Percentiles rank a stretch among this genome's conserved stretches.
These are phyloP conservation scores for Dasypus novemcinctus DNA, from an alignment of 2,113 vertebrate species.

Conservation along the genomic window DNA sequence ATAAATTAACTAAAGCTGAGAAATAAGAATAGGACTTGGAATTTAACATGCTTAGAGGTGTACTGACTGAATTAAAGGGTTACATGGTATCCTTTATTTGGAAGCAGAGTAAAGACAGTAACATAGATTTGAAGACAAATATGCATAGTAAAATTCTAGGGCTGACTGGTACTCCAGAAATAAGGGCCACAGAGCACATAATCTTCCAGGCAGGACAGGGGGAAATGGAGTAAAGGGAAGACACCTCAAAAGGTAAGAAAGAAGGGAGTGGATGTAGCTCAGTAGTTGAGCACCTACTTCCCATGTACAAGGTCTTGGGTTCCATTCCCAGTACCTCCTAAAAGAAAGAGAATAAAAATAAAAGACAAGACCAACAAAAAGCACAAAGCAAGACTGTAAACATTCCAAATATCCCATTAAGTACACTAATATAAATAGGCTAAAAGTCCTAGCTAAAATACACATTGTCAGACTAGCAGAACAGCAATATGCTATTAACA, in stretches of 20 bases:
- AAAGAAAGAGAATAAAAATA: background rate
- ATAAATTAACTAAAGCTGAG: background rate
- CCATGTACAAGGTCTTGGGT: no score
- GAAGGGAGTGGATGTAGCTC: no score
- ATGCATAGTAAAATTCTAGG: background rate
- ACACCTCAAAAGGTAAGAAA: background rate
- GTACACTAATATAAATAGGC: background rate
- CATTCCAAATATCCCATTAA: background rate
- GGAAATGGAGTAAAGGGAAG: background rate
- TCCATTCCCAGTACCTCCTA: no score
- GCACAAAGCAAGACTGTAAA: background rate
- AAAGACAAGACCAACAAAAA: background rate
- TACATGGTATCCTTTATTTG: background rate
- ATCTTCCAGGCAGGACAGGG: background rate
- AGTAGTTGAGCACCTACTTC: no score
- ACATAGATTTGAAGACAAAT: background rate
- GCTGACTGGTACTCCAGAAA: background rate
- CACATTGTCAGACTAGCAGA: background rate
- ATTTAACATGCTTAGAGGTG: background rate
- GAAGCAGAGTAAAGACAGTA: background rate
- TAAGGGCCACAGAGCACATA: rapidly evolving
- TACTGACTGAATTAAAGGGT: background rate
- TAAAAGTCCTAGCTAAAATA: background rate
- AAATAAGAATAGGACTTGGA: background rate
- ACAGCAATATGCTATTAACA: background rate